Evolutionary conservation across 1,140 invertebrate species (phyloP).

Genomic region (Saccostrea cuccullata): DNA sequence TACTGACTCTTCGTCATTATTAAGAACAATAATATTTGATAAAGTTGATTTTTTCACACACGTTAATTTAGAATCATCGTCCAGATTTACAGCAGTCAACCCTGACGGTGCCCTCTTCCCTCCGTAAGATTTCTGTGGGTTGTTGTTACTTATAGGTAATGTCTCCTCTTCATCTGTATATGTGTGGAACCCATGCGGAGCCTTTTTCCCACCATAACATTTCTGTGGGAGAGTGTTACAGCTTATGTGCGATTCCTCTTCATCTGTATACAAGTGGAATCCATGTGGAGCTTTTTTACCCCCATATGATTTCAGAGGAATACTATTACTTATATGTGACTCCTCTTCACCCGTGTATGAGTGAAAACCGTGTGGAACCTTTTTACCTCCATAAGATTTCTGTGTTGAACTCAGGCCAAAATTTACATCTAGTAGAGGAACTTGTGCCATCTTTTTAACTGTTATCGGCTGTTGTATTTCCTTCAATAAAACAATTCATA

Average conservation of each 20-base stretch:
- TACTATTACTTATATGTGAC: too few species aligned
- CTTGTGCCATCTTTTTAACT: constrained; percentile 23
- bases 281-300: constrained; percentile 7
- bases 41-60: constrained; percentile 23
- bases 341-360: constrained; percentile 38
- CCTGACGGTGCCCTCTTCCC: constrained; percentile 19
- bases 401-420: constrained; percentile 24
- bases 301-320: constrained; percentile 43
- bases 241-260: neutral
- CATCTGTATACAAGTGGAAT: neutral
- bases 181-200: constrained; percentile 4
- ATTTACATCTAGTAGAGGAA: constrained; percentile 38
- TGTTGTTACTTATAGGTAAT: constrained; percentile 20
- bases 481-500: neutral
- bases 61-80: constrained; percentile 33
- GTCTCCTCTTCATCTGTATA: too few species aligned
- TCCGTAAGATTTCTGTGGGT: constrained; percentile 41
- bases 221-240: constrained; percentile 39
- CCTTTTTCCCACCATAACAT: constrained; percentile 17
- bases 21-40: constrained; percentile 23
- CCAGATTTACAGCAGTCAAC: constrained; percentile 22
- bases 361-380: constrained; percentile 42
- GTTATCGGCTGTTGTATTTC: neutral
- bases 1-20: constrained; percentile 14
- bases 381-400: constrained; percentile 55